phyloP scores from a whole-genome alignment of 2,888 invertebrate genomes.

The Plutella xylostella region DNA sequence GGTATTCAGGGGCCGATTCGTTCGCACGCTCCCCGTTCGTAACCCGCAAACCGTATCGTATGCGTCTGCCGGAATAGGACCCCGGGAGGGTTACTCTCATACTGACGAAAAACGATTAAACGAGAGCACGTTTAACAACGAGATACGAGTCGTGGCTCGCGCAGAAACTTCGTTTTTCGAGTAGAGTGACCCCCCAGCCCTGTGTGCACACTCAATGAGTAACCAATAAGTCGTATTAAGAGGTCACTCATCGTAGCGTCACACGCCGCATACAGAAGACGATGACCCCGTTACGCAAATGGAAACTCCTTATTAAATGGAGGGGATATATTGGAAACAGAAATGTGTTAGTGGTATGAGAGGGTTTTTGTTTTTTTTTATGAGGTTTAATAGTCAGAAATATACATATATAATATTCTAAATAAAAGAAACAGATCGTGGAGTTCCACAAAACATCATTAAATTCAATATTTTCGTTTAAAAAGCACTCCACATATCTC shows the following conservation, averaged over 20 bases:
- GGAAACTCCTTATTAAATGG: too few relatives aligned
- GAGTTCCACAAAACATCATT: slow-evolving; percentile 63
- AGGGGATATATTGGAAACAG: too few relatives aligned
- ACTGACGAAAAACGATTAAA: too few relatives aligned
- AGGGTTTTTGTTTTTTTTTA: neutral
- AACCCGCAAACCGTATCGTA: too few relatives aligned
- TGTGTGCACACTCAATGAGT: slow-evolving; percentile 57
- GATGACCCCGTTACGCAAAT: slow-evolving; percentile 55
- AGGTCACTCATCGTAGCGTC: slow-evolving; percentile 57
- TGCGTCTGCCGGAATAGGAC: too few relatives aligned
- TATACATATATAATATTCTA: neutral
- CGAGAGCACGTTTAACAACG: too few relatives aligned
- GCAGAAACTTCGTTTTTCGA: too few relatives aligned
- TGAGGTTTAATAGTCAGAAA: neutral
- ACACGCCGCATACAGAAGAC: slow-evolving; percentile 53
- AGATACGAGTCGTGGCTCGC: too few relatives aligned
- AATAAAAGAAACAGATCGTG: slow-evolving; percentile 14
- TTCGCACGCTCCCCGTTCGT: too few relatives aligned
- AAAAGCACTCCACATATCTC: slow-evolving; percentile 67
- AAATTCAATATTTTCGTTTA: slow-evolving; percentile 68
- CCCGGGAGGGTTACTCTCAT: too few relatives aligned
- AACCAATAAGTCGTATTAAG: slow-evolving; percentile 63
- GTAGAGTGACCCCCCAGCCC: too few relatives aligned
- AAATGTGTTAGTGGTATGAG: neutral
- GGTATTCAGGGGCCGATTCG: too few relatives aligned